These are phyloP conservation scores for Rallus limicola DNA, from an alignment of 2,113 vertebrate genomes.

Conservation along the genomic window DNA sequence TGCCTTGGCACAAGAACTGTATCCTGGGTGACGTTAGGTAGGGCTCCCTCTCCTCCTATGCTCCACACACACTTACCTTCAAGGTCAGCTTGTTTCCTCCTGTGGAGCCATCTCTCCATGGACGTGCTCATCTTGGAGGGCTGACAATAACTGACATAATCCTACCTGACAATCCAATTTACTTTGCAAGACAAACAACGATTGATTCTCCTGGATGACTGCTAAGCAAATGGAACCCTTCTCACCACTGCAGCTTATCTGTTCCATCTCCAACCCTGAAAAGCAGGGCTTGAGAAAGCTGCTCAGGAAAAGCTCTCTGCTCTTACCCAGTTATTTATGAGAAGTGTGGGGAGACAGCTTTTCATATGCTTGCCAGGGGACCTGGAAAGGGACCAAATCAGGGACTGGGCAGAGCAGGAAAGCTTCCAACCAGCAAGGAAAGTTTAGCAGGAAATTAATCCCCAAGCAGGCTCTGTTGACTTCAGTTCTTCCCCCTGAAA, in stretches of 20 bases:
- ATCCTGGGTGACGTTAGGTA: neutral
- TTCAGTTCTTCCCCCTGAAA: neutral
- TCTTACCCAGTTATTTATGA: conserved; percentile 28
- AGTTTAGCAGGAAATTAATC: conserved; percentile 50
- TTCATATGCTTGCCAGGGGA: neutral
- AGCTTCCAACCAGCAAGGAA: neutral
- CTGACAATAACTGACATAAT: neutral
- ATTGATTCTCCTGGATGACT: neutral
- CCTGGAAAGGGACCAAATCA: neutral
- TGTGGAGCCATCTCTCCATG: neutral
- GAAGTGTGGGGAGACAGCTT: neutral
- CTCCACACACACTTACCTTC: neutral
- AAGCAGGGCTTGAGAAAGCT: neutral
- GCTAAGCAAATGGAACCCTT: neutral
- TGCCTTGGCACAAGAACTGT: neutral
- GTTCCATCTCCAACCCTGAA: neutral
- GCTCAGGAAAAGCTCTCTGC: conserved; percentile 1
- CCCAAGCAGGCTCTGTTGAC: neutral
- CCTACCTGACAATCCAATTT: neutral
- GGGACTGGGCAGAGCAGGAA: neutral
- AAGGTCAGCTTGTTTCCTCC: neutral
- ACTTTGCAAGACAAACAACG: neutral
- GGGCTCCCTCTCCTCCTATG: neutral
- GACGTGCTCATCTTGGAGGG: neutral
- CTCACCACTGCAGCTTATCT: neutral